phyloP scores from a whole-genome alignment of 2,797 vertebrate genomes.

The Neomorphus geoffroyi region DNA sequence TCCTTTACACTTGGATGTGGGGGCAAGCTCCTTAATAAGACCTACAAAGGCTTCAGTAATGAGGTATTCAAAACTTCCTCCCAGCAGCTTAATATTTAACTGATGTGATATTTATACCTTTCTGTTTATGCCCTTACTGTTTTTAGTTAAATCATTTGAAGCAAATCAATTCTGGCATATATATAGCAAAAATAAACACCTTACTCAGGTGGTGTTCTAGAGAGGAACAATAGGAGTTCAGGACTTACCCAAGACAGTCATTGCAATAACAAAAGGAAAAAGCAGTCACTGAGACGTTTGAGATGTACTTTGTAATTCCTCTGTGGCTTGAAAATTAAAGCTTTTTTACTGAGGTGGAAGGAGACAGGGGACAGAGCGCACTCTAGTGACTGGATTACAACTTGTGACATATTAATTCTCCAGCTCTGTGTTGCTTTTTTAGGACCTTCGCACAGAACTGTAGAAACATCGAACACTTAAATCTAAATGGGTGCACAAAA shows the following conservation, averaged over 20 bases:
- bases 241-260: background rate
- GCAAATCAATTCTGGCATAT: background rate
- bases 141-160: background rate
- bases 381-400: conserved; percentile 22
- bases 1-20: background rate
- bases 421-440: conserved; percentile 24
- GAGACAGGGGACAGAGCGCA: background rate
- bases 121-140: background rate
- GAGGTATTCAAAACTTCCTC: background rate
- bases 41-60: background rate
- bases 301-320: background rate
- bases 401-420: background rate
- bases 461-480: conserved; percentile 94
- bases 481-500: conserved; percentile 96
- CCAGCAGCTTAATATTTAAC: background rate
- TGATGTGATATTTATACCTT: background rate
- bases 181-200: background rate
- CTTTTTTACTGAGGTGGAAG: background rate
- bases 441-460: conserved; percentile 98
- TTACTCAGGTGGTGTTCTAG: background rate
- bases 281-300: background rate
- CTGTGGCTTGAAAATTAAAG: background rate
- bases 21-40: background rate
- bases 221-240: background rate
- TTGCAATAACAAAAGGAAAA: background rate